phyloP scores from a whole-genome alignment of 2,888 invertebrate species.

The Lucinisca nassula region DNA sequence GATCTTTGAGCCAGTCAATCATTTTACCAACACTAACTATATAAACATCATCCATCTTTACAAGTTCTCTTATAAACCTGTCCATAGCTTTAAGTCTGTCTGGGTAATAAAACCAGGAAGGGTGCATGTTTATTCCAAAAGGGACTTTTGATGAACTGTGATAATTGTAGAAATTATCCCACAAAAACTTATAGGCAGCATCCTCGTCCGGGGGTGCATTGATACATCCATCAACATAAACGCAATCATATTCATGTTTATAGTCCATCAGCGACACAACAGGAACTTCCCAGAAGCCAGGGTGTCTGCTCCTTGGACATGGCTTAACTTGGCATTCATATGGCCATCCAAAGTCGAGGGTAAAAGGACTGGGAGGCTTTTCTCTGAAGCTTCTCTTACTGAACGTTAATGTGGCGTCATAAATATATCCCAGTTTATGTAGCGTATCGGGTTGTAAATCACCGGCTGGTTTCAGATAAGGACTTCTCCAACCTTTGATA shows the following conservation, averaged over 20 bases:
- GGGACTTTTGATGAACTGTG: conserved; percentile 92
- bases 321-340: conserved; percentile 84
- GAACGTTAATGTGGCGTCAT: conserved; percentile 83
- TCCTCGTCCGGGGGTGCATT: conserved; percentile 81
- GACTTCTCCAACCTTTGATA: conserved; percentile 83
- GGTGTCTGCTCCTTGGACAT: conserved; percentile 83
- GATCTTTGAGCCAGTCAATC: conserved; percentile 82
- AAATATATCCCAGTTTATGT: conserved; percentile 76
- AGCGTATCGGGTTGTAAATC: conserved; percentile 76
- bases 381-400: conserved; percentile 72
- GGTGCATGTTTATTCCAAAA: conserved; percentile 94
- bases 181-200: conserved; percentile 89
- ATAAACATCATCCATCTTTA: conserved; percentile 83
- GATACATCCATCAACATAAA: conserved; percentile 84
- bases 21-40: conserved; percentile 79
- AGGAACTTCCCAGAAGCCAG: conserved; percentile 92
- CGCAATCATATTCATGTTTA: conserved; percentile 80
- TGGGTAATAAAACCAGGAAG: conserved; percentile 89
- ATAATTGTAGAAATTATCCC: conserved; percentile 93
- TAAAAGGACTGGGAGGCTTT: conserved; percentile 91
- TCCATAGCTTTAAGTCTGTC: conserved; percentile 83
- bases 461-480: conserved; percentile 82
- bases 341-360: conserved; percentile 91
- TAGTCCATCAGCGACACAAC: conserved; percentile 88
- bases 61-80: conserved; percentile 80